Base-by-base conservation (phyloP, 2,797 vertebrate species). In the Scolopax bukidnonensis region DNA sequence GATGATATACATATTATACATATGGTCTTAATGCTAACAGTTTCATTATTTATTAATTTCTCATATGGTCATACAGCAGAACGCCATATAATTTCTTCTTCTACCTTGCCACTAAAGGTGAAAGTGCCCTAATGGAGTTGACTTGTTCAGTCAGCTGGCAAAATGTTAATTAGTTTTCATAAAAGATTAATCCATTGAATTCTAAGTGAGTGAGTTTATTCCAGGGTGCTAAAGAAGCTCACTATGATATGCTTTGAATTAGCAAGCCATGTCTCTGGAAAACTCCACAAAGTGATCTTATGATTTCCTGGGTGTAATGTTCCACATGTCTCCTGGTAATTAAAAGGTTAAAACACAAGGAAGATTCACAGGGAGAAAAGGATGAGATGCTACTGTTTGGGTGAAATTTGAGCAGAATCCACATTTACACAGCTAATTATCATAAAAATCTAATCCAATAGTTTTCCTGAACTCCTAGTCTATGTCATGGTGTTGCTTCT, bases 161-260 rank as follows among this genome's bases (percentile, higher is more conserved):
- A 94, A 92, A 67, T 81, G 71, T 94, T 96, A 92, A 96, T 94
- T 94, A 73, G 57, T 65, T 93, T 93, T 91, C 87, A 83, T 71
- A 76, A 96, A 91, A 91, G 69, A 91, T 93, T 76, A 73, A 90
- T 92, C 61, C 43, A 54, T 61, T 80, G 43, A 92, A 75, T 96
- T 91, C 38, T 82, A 83, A 92, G 47, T 27, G 7, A 89, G 21
- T 36, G 4, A 78, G 61, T 70, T 82, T 89, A 68, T 92, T 90
- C 30, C 41, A 87, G 17, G 32, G 36, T 93, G 16, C 16, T 73
- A 27, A 60, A 87, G 76, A 87, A 82, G 14, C 17, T 84, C 32
- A 23, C 13, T 25, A 21, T 56, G n/a, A 77, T 33, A 60, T 14
- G 28, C 32, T 71, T 80, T 73, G 54, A 73, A 67, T 86, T 75